Evolutionary conservation across 1,140 invertebrate genomes (phyloP).

Genomic region (Phocides pigmalion): DNA sequence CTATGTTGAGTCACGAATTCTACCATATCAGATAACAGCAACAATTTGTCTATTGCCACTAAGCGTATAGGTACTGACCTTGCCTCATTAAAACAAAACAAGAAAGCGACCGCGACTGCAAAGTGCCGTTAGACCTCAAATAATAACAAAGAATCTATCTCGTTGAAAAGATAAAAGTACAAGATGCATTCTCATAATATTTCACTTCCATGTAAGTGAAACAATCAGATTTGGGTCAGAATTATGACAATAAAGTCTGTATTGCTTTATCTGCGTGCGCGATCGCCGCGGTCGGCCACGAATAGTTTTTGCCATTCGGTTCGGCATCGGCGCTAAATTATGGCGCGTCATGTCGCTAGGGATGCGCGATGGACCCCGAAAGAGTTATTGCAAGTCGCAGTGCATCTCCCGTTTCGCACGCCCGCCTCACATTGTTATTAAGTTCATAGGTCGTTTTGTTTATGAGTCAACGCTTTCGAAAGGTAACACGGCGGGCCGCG

Average conservation of each 20-base stretch:
- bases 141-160: slow-evolving; percentile 34
- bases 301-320: slow-evolving; percentile 50
- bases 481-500: slow-evolving; percentile 72
- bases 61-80: slow-evolving; percentile 54
- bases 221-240: slow-evolving; percentile 63
- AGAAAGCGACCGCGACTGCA: slow-evolving; percentile 28
- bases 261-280: slow-evolving; percentile 57
- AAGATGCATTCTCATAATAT: slow-evolving; percentile 50
- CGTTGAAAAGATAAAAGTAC: slow-evolving; percentile 32
- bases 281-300: slow-evolving; percentile 49
- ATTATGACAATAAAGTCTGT: slow-evolving; percentile 58
- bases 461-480: slow-evolving; percentile 78
- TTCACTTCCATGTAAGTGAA: slow-evolving; percentile 49
- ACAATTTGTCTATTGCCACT: slow-evolving; percentile 69
- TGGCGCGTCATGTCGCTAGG: slow-evolving; percentile 56
- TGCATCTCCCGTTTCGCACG: slow-evolving; percentile 78
- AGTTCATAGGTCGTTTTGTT: slow-evolving; percentile 80
- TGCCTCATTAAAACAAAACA: slow-evolving; percentile 46
- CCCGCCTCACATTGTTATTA: slow-evolving; percentile 78
- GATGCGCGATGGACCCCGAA: slow-evolving; percentile 58
- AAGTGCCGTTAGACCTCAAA: slow-evolving; percentile 39
- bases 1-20: slow-evolving; percentile 68
- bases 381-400: slow-evolving; percentile 72
- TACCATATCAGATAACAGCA: slow-evolving; percentile 69
- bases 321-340: slow-evolving; percentile 47